Conservation (phyloP, 2,797 vertebrate species). For the Apodemus agrarius region DNA sequence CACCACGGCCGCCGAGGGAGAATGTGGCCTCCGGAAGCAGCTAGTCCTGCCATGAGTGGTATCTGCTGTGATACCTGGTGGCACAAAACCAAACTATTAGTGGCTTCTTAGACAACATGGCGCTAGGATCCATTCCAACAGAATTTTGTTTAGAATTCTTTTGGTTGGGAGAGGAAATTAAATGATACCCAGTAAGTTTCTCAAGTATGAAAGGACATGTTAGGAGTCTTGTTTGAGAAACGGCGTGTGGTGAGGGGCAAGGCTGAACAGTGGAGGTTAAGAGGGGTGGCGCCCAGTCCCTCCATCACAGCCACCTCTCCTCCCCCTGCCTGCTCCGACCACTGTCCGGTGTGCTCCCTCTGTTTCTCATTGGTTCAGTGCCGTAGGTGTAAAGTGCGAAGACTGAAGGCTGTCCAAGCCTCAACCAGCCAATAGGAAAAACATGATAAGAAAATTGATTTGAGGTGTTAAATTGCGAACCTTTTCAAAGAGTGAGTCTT, state of each 20-base stretch:
- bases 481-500: background rate
- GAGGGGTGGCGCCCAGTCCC: accelerated
- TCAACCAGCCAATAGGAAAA: background rate
- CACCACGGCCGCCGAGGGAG: background rate
- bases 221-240: background rate
- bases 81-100: background rate
- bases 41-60: background rate
- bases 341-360: background rate
- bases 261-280: background rate
- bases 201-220: background rate
- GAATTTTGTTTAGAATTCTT: constrained; percentile 8
- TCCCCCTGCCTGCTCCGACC: background rate
- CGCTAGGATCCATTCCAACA: background rate
- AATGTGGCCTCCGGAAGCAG: background rate
- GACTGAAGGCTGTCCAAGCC: background rate
- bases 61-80: background rate
- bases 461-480: background rate
- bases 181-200: background rate
- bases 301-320: background rate
- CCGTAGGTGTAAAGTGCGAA: background rate
- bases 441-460: background rate
- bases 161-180: background rate
- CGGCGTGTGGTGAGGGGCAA: background rate
- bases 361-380: background rate
- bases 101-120: background rate